A percentile compares a stretch with the other conserved stretches of the same genome.
Evolutionary conservation across 2,797 vertebrate species (phyloP).

Genomic region (Poecilia gillii): DNA sequence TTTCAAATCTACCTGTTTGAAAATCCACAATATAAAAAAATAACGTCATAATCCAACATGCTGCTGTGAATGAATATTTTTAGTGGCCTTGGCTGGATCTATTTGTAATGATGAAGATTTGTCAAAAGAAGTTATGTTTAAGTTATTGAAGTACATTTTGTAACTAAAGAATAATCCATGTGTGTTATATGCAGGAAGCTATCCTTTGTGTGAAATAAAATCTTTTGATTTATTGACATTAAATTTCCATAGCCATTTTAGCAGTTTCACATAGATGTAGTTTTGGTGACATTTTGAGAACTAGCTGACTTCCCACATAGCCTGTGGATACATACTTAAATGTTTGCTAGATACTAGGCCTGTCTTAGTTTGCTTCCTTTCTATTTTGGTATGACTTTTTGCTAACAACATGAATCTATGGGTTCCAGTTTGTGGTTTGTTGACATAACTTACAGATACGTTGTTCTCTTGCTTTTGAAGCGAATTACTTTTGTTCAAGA

Average conservation of each 20-base stretch:
- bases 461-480: not conserved
- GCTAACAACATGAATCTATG: not conserved
- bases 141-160: not conserved
- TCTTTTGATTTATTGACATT: not conserved
- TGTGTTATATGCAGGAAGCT: not conserved
- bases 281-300: not conserved
- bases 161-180: not conserved
- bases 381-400: not conserved
- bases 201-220: not conserved
- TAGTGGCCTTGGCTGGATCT: not conserved
- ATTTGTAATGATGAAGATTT: not conserved
- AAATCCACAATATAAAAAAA: not conserved
- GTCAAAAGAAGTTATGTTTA: not conserved
- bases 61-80: not conserved
- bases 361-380: not conserved
- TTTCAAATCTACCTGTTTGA: not conserved
- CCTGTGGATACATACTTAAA: not conserved
- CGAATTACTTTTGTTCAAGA: not conserved
- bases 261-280: not conserved
- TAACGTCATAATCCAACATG: not conserved
- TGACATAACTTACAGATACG: not conserved
- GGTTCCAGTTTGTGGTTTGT: not conserved
- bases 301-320: not conserved
- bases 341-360: not conserved
- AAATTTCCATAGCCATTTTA: not conserved